A percentile compares a stretch with the other conserved stretches of the same genome.
phyloP scores from a whole-genome alignment of 2,113 vertebrate species.

The Orientallactaga bullata region DNA sequence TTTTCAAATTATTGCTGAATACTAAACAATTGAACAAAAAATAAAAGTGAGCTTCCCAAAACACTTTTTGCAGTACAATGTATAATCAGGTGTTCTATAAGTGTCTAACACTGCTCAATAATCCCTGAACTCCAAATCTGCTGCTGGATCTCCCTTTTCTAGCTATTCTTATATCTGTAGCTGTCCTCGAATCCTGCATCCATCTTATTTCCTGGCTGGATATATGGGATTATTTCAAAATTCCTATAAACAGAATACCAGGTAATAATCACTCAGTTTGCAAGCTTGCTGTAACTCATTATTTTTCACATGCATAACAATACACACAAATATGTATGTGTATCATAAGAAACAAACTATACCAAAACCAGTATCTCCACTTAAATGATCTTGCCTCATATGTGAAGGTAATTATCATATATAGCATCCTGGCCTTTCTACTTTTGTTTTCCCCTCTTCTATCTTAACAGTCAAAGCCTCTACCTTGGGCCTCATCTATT shows the following conservation, averaged over 20 bases:
- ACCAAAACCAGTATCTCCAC: too few relatives aligned
- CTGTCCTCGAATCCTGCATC: neutral
- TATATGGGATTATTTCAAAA: neutral
- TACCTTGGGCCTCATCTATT: neutral
- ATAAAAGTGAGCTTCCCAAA: neutral
- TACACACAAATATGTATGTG: neutral
- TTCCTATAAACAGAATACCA: neutral
- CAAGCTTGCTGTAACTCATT: neutral
- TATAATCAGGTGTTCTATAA: neutral
- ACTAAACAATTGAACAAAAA: slow-evolving; percentile 9
- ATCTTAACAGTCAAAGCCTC: neutral
- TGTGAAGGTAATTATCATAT: neutral
- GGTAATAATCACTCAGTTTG: neutral
- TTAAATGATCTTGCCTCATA: neutral
- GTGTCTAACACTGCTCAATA: neutral
- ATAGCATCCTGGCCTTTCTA: neutral
- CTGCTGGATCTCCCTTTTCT: neutral
- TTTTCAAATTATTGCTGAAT: slow-evolving; percentile 36
- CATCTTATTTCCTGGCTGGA: neutral
- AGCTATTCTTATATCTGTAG: neutral
- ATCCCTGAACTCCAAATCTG: neutral
- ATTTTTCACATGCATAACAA: neutral
- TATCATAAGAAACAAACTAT: neutral
- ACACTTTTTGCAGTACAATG: neutral
- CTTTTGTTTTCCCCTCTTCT: neutral